Evolutionary conservation across 2,888 invertebrate genomes (phyloP), one percentile per base, ranked within the genome.

Genomic region (Patella ulyssiponensis): DNA sequence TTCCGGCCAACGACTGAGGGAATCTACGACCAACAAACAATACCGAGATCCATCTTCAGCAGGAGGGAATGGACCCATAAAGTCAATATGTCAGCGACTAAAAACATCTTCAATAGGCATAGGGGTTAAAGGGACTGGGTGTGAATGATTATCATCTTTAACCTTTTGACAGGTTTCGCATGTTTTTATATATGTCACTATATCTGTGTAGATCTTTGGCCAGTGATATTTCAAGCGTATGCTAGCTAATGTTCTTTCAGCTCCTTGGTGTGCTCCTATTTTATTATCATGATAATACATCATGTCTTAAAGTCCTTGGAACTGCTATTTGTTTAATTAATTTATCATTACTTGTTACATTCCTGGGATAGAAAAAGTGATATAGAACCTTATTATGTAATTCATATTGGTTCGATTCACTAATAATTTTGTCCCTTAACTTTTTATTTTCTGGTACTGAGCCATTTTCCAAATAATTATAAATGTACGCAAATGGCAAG

Each of bases 221-320:
- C 81, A 81, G 23, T 76, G 74, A 69, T 79, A n/a, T n/a, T n/a
- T n/a, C n/a, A n/a, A n/a, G n/a, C n/a, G n/a, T n/a, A n/a, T n/a
- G n/a, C n/a, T n/a, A n/a, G n/a, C n/a, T n/a, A n/a, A n/a, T n/a
- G n/a, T n/a, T n/a, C n/a, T n/a, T n/a, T n/a, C n/a, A n/a, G n/a
- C n/a, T n/a, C n/a, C n/a, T n/a, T n/a, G n/a, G 79, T 80, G 80
- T 7, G 80, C 81, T 74, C 75, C 75, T 71, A 73, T 70, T 27
- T 73, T 20, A 3, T 73, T 51, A 44, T 82, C 79, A 77, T 80
- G 80, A 73, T 80, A 83, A 23, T 11, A 82, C 74, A 44, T 79
- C 79, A 14, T 77, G 56, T n/a, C 78, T 54, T 4, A 80, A 23
- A 2, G 71, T 14, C 4, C 15, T 20, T 23, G 83, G 83, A 12